phyloP scores from a whole-genome alignment of 2,797 vertebrate species.

The Phoebastria nigripes region DNA sequence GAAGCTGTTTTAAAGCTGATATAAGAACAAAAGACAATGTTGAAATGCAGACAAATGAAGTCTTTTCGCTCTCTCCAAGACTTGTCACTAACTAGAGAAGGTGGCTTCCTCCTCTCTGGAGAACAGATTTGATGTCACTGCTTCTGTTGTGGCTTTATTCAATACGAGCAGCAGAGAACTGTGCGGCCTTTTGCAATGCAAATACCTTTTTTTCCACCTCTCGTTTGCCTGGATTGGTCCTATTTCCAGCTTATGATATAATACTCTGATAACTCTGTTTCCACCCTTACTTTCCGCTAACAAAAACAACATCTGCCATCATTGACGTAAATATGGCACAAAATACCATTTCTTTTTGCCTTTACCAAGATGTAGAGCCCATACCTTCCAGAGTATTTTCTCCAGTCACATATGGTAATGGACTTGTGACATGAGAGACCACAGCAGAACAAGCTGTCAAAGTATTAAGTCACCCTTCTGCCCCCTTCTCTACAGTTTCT shows the following conservation, averaged over 20 bases:
- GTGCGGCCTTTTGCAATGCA: neutral
- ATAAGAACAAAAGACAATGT: neutral
- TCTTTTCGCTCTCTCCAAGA: neutral
- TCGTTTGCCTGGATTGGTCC: neutral
- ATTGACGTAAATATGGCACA: neutral
- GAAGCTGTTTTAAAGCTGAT: neutral
- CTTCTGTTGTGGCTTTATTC: neutral
- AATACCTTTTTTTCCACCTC: neutral
- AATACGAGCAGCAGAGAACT: neutral
- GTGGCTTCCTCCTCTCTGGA: neutral
- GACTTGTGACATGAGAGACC: neutral
- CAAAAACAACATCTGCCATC: neutral
- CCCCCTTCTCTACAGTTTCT: neutral
- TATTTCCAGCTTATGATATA: neutral
- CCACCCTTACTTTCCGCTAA: neutral
- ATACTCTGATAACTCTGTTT: neutral
- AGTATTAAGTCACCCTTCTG: neutral
- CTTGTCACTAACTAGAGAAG: neutral
- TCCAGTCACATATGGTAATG: neutral
- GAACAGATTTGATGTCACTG: neutral
- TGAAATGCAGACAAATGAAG: neutral
- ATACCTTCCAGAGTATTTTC: neutral
- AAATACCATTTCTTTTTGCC: neutral
- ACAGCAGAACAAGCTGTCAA: neutral
- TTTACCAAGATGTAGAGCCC: neutral